Percentiles rank a stretch among this genome's conserved stretches.
phyloP scores from a whole-genome alignment of 2,797 vertebrate genomes.

The Gobionotothen gibberifrons region DNA sequence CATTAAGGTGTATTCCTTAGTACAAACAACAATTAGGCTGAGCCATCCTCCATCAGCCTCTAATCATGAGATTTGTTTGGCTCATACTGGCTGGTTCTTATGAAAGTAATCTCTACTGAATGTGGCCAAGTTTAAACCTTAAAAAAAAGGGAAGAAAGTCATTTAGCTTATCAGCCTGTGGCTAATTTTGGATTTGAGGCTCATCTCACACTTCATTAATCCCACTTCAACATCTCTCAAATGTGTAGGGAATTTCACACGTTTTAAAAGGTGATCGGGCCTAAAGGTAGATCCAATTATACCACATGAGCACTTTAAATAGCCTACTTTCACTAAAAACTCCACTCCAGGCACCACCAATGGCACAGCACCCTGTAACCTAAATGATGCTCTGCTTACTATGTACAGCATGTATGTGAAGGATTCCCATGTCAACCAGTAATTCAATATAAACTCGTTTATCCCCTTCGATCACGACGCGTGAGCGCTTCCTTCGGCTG shows the following conservation, averaged over 20 bases:
- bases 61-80: conserved; percentile 13
- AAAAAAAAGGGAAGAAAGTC: conserved; percentile 11
- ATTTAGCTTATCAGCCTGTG: conserved; percentile 1
- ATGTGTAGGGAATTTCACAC: conserved; percentile 25
- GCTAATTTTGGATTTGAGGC: conserved; percentile 17
- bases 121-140: conserved; percentile 17
- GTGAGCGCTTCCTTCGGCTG: conserved; percentile 46
- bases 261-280: conserved; percentile 49
- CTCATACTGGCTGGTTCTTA: conserved; percentile 1
- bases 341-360: conserved; percentile 17
- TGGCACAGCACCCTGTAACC: not conserved
- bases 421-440: conserved; percentile 14
- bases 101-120: conserved; percentile 4
- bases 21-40: not conserved
- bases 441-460: conserved; percentile 34
- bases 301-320: conserved; percentile 41
- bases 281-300: conserved; percentile 27
- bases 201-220: conserved; percentile 36
- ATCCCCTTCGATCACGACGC: conserved; percentile 67
- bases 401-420: not conserved
- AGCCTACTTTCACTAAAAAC: conserved; percentile 41
- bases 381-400: not conserved
- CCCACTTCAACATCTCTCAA: conserved; percentile 2
- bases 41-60: conserved; percentile 5
- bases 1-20: conserved; percentile 1